These are phyloP conservation scores for Prenolepis imparis DNA, from an alignment of 2,888 invertebrate genomes.

Conservation along the genomic window DNA sequence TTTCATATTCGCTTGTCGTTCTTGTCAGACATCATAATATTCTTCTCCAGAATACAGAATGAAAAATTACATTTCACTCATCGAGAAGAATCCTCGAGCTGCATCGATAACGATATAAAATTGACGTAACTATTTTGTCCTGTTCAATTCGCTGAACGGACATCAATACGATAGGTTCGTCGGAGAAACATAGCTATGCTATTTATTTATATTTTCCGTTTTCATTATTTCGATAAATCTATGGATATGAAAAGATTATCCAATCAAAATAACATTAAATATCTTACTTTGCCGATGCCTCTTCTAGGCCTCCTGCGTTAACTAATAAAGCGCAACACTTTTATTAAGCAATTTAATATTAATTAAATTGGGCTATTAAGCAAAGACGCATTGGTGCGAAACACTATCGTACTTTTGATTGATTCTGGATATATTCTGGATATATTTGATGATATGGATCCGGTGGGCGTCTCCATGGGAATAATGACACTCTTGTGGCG, in stretches of 20 bases:
- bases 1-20: not conserved
- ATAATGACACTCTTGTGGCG: slow-evolving; percentile 62
- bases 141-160: not conserved
- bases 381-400: too few relatives aligned
- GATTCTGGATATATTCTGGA: slow-evolving; percentile 70
- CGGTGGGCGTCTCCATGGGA: slow-evolving; percentile 34
- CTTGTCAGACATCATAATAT: not conserved
- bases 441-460: slow-evolving; percentile 64
- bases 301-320: too few relatives aligned
- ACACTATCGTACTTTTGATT: slow-evolving; percentile 8
- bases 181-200: slow-evolving; percentile 44
- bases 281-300: too few relatives aligned
- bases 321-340: too few relatives aligned
- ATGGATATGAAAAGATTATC: too few relatives aligned
- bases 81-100: not conserved
- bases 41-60: slow-evolving; percentile 57
- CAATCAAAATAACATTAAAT: too few relatives aligned
- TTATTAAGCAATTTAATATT: too few relatives aligned
- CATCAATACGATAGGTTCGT: slow-evolving; percentile 10
- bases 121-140: slow-evolving; percentile 51
- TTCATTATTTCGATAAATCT: too few relatives aligned
- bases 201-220: too few relatives aligned
- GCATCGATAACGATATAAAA: slow-evolving; percentile 23
- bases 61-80: slow-evolving; percentile 61
- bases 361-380: too few relatives aligned